phyloP scores from a whole-genome alignment of 1,140 invertebrate genomes.

The Apis florea region DNA sequence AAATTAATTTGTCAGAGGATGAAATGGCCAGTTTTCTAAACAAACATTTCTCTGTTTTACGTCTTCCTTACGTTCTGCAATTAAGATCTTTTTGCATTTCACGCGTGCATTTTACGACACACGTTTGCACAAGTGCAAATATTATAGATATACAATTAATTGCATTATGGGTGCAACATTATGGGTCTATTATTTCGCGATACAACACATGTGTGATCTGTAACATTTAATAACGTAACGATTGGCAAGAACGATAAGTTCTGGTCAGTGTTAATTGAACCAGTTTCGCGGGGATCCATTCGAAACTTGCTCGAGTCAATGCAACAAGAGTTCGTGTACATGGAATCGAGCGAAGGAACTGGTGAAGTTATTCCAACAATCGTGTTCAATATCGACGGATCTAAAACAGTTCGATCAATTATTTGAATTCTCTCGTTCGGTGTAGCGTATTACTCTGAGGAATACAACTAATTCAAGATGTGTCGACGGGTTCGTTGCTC shows the following conservation, averaged over 20 bases:
- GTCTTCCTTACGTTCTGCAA: slow-evolving; percentile 10
- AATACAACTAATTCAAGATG: no score
- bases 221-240: neutral
- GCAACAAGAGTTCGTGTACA: neutral
- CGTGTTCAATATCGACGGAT: neutral
- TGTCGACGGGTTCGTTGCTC: no score
- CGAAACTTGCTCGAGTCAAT: neutral
- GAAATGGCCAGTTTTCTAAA: slow-evolving; percentile 60
- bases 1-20: slow-evolving; percentile 61
- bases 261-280: neutral
- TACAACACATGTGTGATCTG: neutral
- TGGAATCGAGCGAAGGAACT: neutral
- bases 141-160: no score
- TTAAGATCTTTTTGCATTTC: slow-evolving; percentile 47
- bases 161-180: no score
- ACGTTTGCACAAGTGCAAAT: neutral
- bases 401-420: neutral
- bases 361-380: neutral
- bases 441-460: no score
- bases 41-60: slow-evolving; percentile 34
- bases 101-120: neutral
- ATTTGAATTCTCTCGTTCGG: no score
- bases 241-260: neutral
- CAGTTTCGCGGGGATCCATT: neutral
- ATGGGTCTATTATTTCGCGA: neutral